Percentiles rank a stretch among this genome's conserved stretches.
Conservation (phyloP, 2,888 invertebrate species). For the Leptinotarsa peninsularis region DNA sequence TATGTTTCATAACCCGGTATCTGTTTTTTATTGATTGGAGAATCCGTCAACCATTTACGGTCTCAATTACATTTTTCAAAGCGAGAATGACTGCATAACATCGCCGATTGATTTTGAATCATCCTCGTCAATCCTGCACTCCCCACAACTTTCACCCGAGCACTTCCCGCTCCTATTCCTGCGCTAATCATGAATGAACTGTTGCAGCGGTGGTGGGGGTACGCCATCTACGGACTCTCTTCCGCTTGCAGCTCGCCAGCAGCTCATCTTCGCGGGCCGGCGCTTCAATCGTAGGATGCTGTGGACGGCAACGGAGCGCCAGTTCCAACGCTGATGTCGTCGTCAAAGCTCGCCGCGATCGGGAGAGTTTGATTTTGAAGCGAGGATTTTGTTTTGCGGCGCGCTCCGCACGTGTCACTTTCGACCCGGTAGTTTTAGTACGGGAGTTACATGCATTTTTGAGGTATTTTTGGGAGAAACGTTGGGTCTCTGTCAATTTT, state of each 20-base stretch:
- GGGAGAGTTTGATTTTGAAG: conserved; percentile 22
- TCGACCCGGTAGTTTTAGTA: conserved; percentile 2
- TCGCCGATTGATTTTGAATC: conserved; percentile 8
- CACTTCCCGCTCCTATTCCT: background rate
- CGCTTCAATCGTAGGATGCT: conserved; percentile 28
- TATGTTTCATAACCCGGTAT: background rate
- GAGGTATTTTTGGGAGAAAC: background rate
- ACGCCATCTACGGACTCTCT: conserved; percentile 25
- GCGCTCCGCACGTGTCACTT: conserved; percentile 8
- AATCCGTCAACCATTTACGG: background rate
- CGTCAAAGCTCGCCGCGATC: conserved; percentile 19
- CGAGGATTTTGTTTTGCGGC: conserved; percentile 29
- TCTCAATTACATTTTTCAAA: background rate
- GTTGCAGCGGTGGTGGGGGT: conserved; percentile 13
- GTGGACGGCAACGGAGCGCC: conserved; percentile 27
- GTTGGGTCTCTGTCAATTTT: too few species aligned
- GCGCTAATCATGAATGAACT: conserved; percentile 34
- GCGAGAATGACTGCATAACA: background rate
- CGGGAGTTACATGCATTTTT: background rate
- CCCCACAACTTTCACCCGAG: conserved; percentile 3
- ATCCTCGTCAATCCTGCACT: background rate
- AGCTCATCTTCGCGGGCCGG: conserved; percentile 32
- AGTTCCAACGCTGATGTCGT: conserved; percentile 36
- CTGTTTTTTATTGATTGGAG: background rate
- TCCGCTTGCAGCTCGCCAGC: conserved; percentile 31